These are phyloP conservation scores for Calosoma granatense DNA, from an alignment of 1,140 invertebrate genomes.

Conservation along the genomic window DNA sequence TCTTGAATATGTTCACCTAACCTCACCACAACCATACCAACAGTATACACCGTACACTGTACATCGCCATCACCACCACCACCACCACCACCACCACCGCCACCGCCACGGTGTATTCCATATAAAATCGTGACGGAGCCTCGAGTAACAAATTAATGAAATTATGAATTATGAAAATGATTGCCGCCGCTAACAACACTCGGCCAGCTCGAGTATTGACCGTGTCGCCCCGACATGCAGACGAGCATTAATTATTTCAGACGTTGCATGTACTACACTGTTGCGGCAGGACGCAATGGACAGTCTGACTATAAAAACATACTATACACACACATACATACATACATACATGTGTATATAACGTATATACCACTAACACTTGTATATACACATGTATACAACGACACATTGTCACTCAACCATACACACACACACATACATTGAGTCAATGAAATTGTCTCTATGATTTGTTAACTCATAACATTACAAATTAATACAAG, in stretches of 20 bases:
- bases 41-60: slow-evolving; percentile 7
- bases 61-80: background rate
- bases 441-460: too few relatives aligned
- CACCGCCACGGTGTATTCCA: too few relatives aligned
- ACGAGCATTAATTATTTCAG: background rate
- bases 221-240: background rate
- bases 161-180: slow-evolving; percentile 39
- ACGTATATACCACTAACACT: too few relatives aligned
- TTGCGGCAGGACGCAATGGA: background rate
- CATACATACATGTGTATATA: slow-evolving; percentile 1
- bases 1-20: slow-evolving; percentile 12
- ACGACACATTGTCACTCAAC: too few relatives aligned
- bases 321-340: slow-evolving; percentile 5
- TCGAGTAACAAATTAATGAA: slow-evolving; percentile 37
- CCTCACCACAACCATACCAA: slow-evolving; percentile 2
- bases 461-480: too few relatives aligned
- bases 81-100: slow-evolving; percentile 11
- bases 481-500: too few relatives aligned
- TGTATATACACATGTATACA: too few relatives aligned
- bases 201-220: background rate
- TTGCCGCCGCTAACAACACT: slow-evolving; percentile 19
- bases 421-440: too few relatives aligned
- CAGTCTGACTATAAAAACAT: background rate
- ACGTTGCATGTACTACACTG: background rate
- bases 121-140: slow-evolving; percentile 37